These are phyloP conservation scores for Semibalanus balanoides DNA, from an alignment of 1,140 invertebrate genomes.

Conservation along the genomic window DNA sequence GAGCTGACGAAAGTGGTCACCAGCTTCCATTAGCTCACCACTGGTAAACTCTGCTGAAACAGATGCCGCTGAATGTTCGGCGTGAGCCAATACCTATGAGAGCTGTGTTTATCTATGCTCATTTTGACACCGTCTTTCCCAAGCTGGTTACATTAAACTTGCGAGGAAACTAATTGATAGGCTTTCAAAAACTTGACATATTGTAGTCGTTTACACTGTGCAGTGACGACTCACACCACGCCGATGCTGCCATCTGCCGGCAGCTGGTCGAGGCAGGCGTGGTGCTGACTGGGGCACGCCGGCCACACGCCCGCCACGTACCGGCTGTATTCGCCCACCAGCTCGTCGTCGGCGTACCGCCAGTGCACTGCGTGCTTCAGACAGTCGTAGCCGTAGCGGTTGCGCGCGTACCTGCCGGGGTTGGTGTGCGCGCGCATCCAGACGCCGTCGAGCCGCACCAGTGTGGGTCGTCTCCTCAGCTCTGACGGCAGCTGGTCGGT, in stretches of 20 bases:
- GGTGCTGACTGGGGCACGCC: conserved; percentile 19
- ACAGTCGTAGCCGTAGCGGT: conserved; percentile 23
- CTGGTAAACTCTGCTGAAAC: too few relatives aligned
- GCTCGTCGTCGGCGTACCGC: conserved; percentile 8
- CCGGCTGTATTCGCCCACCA: conserved; percentile 2
- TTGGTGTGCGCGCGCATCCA: conserved; percentile 24
- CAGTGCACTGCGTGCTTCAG: conserved; percentile 22
- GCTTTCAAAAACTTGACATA: too few relatives aligned
- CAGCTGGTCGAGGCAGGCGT: conserved; percentile 25
- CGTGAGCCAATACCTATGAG: too few relatives aligned
- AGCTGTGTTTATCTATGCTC: too few relatives aligned
- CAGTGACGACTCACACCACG: neutral
- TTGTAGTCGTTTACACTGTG: too few relatives aligned
- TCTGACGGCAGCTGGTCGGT: conserved; percentile 11
- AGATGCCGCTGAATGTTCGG: too few relatives aligned
- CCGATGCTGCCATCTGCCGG: conserved; percentile 23
- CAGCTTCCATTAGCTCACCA: too few relatives aligned
- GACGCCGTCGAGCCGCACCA: conserved; percentile 20
- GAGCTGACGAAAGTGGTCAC: too few relatives aligned
- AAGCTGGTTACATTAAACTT: too few relatives aligned
- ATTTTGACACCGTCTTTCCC: too few relatives aligned
- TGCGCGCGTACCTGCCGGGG: conserved; percentile 27
- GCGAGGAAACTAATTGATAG: too few relatives aligned
- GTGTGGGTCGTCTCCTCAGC: conserved; percentile 20
- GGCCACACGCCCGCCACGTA: conserved; percentile 12